Evolutionary conservation across 2,797 vertebrate genomes (phyloP), one percentile per base, ranked within the genome.

Genomic region (Intellagama lesueurii): DNA sequence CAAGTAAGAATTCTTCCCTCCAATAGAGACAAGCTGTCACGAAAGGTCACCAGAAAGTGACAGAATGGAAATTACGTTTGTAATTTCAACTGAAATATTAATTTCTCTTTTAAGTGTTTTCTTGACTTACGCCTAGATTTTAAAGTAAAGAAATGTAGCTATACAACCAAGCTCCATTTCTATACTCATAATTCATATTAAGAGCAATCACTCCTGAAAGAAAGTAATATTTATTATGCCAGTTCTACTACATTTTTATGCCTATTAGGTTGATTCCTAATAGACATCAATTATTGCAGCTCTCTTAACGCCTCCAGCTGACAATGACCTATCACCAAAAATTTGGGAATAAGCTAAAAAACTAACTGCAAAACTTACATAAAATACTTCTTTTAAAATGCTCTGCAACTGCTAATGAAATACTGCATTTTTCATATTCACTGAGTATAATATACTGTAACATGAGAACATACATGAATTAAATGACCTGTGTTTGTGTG

Each of bases 11-110:
- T 94, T 94, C 97, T 95, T 95, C 97, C 97, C 94, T 96, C 96
- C 97, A 96, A 98, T 97, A 97, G 96, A 97, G 98, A 98, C 97
- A 97, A 97, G 96, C 98, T 98, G 98, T 98, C 98, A 98, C 96
- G 96, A 96, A 97, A 97, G 97, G 98, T 98, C 97, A 98, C 97
- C 95, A 97, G 97, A 97, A 97, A 97, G 96, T 97, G 98, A 97
- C 97, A 97, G 97, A 96, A 98, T 97, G 95, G 94, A 98, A 98
- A 98, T 97, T 97, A 97, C 94, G 93, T 97, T 97, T 97, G 97
- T 97, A 97, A 97, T 97, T 98, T 97, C 96, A 96, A 96, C 97
- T 97, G 97, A 98, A 98, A 98, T 98, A 97, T 98, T 97, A 98
- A 98, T 98, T 98, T 96, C 91, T 95, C 93, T 96, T 89, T 94